phyloP scores from a whole-genome alignment of 1,140 invertebrate species.

The Littorina saxatilis region DNA sequence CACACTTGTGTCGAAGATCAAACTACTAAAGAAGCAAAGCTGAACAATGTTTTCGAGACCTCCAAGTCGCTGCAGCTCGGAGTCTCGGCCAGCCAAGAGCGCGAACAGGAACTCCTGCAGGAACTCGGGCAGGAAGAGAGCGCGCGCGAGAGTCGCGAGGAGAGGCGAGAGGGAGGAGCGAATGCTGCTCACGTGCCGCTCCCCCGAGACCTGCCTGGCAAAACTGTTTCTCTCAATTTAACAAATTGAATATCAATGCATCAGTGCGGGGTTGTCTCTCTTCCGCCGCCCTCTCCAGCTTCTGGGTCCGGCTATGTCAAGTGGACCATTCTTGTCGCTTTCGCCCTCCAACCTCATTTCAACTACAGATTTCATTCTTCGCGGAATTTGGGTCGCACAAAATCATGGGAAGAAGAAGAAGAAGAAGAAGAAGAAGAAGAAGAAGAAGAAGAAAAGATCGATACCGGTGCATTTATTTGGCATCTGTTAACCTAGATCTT shows the following conservation, averaged over 20 bases:
- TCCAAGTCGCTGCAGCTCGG: too few species aligned
- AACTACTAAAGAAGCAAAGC: not conserved
- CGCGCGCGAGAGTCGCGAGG: too few species aligned
- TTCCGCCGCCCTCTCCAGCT: not conserved
- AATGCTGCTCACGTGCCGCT: constrained; percentile 31
- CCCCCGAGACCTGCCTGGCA: constrained; percentile 30
- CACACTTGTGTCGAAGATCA: not conserved
- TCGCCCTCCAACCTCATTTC: not conserved
- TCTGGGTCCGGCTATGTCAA: not conserved
- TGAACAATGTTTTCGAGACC: not conserved
- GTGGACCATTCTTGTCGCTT: constrained; percentile 15
- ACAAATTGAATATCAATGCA: constrained; percentile 43
- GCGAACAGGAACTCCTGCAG: not conserved
- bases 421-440: too few species aligned
- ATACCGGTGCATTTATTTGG: too few species aligned
- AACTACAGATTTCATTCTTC: constrained; percentile 9
- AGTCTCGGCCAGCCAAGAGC: not conserved
- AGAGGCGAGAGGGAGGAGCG: not conserved
- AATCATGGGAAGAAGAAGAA: constrained; percentile 11
- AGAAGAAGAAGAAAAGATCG: too few species aligned
- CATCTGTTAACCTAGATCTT: too few species aligned
- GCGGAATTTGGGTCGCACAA: too few species aligned
- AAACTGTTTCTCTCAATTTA: constrained; percentile 42
- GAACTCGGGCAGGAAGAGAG: not conserved
- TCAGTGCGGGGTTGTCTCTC: constrained; percentile 11